Base-by-base conservation (phyloP, 1,140 invertebrate species). In the Stenopsyche tienmushanensis region DNA sequence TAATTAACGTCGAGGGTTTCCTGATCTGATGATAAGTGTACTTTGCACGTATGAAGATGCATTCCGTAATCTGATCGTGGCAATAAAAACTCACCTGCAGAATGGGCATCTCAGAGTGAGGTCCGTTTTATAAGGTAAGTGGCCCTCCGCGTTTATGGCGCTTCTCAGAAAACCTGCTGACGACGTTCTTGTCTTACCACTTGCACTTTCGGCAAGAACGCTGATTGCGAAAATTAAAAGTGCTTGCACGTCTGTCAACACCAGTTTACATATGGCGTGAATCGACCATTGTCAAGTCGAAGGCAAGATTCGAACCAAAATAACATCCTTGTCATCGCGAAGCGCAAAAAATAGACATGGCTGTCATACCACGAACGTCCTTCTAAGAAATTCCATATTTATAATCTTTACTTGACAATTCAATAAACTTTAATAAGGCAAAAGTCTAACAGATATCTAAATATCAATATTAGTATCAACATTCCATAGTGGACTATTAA, bases 191-290 rank as follows among this genome's bases (percentile, higher is more conserved):
- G 47, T 17, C 24, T n/a, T n/a, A 42, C 54, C 54, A 57, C 54
- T 57, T 57, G 29, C 54, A 57, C 54, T 57, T 57, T 57, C 54
- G n/a, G 34, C 24, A 20, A 13, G 29, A 13, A 49, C 24, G 52
- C 23, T 25, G 52, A 34, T 26, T 55, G 39, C 54, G 34, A 57
- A 57, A 57, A 57, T 57, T 57, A 57, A 57, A 21, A 57, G 54
- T 57, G 26, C 26, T n/a, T 42, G 54, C 54, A 57, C 54, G 54
- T n/a, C n/a, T n/a, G n/a, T 57, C 39, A 42, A 42, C n/a, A 57
- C 54, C 17, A 39, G 34, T 29, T 34, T 34, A 5, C 29, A 34
- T 34, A 34, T 34, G 29, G 29, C 29, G 29, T 34, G 29, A 34
- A 13, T 13, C 29, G 29, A 34, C 29, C 29, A 34, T 34, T 34